Evolutionary conservation across 2,113 vertebrate species (phyloP).

Genomic region (Tenebrosternarchus preto): DNA sequence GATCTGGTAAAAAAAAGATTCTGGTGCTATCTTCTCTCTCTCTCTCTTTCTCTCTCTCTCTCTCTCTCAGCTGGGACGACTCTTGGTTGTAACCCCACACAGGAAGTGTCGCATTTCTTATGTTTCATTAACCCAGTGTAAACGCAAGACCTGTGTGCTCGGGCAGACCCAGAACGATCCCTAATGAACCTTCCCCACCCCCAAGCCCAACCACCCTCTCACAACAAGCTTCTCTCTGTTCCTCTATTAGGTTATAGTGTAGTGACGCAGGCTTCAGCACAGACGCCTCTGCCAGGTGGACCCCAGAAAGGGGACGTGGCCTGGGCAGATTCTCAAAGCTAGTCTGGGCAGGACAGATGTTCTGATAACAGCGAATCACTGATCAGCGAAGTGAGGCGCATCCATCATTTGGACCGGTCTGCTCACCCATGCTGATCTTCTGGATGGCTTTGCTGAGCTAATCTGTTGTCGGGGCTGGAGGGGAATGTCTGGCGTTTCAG

Average conservation of each 20-base stretch:
- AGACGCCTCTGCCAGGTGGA: conserved; percentile 33
- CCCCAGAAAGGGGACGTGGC: conserved; percentile 2
- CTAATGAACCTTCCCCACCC: conserved; percentile 35
- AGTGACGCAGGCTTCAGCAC: conserved; percentile 32
- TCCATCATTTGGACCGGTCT: conserved; percentile 11
- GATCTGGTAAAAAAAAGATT: no score
- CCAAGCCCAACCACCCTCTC: conserved; percentile 20
- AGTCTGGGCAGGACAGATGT: conserved; percentile 28
- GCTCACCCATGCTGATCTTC: conserved; percentile 29
- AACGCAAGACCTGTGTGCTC: conserved; percentile 23
- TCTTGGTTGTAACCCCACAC: background rate
- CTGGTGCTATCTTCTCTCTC: background rate
- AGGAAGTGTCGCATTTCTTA: conserved; percentile 27
- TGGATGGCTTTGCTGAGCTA: conserved; percentile 16
- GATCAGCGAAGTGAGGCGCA: conserved; percentile 26
- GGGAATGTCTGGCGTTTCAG: conserved; percentile 16
- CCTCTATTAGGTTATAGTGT: conserved; percentile 47
- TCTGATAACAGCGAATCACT: conserved; percentile 6
- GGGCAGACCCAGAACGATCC: background rate
- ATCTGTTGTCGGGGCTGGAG: conserved; percentile 21
- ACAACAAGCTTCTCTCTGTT: conserved; percentile 50
- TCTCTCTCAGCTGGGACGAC: background rate
- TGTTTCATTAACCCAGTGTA: conserved; percentile 47
- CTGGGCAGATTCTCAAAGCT: conserved; percentile 22
- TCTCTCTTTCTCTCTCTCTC: background rate